Conservation (phyloP, 2,888 invertebrate genomes). For the Chalcosyrphus nemorum region DNA sequence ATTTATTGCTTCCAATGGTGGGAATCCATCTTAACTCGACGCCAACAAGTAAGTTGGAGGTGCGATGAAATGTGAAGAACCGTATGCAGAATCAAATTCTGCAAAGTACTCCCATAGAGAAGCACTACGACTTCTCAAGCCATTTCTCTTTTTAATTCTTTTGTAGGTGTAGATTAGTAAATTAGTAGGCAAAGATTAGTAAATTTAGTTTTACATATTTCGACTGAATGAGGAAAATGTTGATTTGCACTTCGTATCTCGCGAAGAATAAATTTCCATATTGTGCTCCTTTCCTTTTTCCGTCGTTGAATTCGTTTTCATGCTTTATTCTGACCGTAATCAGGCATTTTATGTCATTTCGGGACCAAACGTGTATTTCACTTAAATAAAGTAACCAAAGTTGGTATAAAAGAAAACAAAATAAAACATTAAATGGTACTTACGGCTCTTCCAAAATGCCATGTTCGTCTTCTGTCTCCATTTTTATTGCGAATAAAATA, state of each 20-base stretch:
- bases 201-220: background rate
- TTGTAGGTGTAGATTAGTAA: background rate
- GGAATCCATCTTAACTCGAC: slow-evolving; percentile 1
- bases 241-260: background rate
- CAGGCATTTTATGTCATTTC: slow-evolving; percentile 6
- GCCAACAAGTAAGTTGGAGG: background rate
- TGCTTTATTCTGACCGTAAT: background rate
- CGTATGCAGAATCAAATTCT: background rate
- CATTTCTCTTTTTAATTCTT: background rate
- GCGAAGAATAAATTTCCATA: background rate
- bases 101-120: background rate
- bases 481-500: background rate
- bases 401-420: background rate
- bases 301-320: background rate
- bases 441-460: background rate
- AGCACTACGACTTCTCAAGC: background rate
- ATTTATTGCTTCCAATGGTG: background rate
- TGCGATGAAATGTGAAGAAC: background rate
- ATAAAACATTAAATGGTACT: background rate
- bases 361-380: slow-evolving; percentile 2
- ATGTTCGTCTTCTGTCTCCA: background rate
- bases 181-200: background rate
- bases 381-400: background rate
- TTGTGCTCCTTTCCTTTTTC: background rate
- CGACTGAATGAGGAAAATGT: background rate